Base-by-base conservation (phyloP, 2,888 invertebrate genomes). In the Microdon myrmicae region DNA sequence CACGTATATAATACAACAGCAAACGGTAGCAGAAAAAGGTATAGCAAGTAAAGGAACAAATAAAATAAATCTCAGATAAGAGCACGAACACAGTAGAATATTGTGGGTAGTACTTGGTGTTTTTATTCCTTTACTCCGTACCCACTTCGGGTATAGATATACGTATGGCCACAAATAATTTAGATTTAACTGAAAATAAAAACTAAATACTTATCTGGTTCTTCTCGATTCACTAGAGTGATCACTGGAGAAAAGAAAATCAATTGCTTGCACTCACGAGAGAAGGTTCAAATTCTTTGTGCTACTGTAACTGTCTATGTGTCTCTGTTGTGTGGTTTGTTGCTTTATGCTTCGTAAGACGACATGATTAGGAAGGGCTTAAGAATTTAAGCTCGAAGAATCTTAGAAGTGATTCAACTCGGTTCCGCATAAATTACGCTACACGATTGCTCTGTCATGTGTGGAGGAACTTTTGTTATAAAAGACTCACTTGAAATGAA, bases 381-480 rank as follows among this genome's bases (percentile, higher is more conserved):
- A 55, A 61, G 61, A 54, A 60, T 43, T 37, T 22, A 4, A 7
- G 12, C 26, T 8, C 9, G 41, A 34, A 26, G 34, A 41, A 17
- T 29, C 16, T 53, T 49, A 20, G 12, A 39, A 31, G 20, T 25
- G 54, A 59, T 38, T 41, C 22, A 49, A 39, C 23, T 55, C 34
- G 49, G 61, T 61, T 64, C 49, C 61, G 61, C 56, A 64, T 64
- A 64, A 64, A 64, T 64, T 64, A 64, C 51, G 45, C 51, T 51
- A 64, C 64, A 64, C 64, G 64, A 64, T 64, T 64, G 64, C 43
- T 51, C 64, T 53, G 64, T 51, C 64, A 64, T 64, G 64, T 64
- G 64, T 64, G 64, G 64, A 64, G 47, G 51, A 41, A 10, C 23
- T 9, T 14, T 39, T 25, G 9, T 25, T 41, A 60, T 54, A 34